phyloP scores from a whole-genome alignment of 2,797 vertebrate genomes.

The Sebastes flavidus region DNA sequence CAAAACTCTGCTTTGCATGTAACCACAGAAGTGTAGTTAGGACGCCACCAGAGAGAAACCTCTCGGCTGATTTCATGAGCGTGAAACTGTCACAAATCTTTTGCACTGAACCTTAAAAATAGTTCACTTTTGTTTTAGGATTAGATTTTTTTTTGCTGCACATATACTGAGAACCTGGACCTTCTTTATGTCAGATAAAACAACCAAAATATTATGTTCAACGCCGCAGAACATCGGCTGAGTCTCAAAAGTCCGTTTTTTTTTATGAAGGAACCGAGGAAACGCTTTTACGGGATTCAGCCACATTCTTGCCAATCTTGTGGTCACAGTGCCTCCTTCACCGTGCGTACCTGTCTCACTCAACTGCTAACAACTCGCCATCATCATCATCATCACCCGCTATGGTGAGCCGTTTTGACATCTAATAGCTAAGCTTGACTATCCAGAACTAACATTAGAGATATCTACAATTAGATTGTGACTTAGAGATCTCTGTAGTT shows the following conservation, averaged over 20 bases:
- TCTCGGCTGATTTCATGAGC: constrained; percentile 18
- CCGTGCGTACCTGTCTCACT: background rate
- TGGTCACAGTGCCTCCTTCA: constrained; percentile 58
- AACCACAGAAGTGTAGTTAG: constrained; percentile 24
- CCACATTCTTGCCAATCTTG: background rate
- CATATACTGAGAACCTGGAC: constrained; percentile 28
- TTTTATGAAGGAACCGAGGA: background rate
- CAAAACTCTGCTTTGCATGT: constrained; percentile 23
- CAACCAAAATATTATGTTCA: background rate
- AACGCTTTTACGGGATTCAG: background rate
- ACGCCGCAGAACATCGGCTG: background rate
- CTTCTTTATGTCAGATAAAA: background rate
- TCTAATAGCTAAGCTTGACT: too few species aligned
- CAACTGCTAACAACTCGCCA: background rate
- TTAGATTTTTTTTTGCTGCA: constrained; percentile 23
- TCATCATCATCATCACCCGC: background rate
- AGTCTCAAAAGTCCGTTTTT: background rate
- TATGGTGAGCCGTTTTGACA: fast-evolving
- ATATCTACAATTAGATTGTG: too few species aligned
- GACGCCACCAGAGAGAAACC: constrained; percentile 13
- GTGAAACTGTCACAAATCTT: background rate
- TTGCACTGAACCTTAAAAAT: constrained; percentile 51
- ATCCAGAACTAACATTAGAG: too few species aligned
- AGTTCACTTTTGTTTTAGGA: constrained; percentile 1
- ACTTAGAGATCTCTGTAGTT: too few species aligned